Percentiles rank a stretch among this genome's conserved stretches.
Conservation (phyloP, 2,797 vertebrate genomes). For the Enteromius argenteus region DNA sequence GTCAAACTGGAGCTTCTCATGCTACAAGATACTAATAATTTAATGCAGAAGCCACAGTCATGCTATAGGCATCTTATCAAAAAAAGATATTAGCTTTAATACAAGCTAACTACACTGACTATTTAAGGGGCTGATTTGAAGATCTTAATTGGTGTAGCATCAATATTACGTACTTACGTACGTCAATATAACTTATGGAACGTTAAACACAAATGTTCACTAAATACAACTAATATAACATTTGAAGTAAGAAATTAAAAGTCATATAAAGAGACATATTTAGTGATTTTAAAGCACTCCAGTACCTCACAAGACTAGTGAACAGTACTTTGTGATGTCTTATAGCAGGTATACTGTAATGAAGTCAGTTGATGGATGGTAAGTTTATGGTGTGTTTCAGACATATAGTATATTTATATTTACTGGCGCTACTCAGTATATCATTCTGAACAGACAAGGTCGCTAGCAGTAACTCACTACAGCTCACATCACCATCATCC, state of each 20-base stretch:
- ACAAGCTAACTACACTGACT: neutral
- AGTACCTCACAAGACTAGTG: neutral
- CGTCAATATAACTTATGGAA: neutral
- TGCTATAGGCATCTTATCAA: neutral
- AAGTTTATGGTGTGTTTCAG: neutral
- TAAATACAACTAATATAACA: neutral
- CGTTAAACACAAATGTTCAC: neutral
- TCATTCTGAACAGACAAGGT: conserved; percentile 1
- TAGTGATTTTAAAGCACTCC: neutral
- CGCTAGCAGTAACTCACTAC: neutral
- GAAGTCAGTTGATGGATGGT: neutral
- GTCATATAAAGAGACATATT: neutral
- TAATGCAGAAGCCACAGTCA: neutral
- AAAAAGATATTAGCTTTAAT: neutral
- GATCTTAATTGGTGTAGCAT: neutral
- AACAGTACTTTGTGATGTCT: neutral
- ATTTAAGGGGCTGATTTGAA: neutral
- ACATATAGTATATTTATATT: neutral
- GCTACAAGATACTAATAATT: neutral
- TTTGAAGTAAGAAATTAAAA: no score
- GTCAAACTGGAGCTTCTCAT: neutral
- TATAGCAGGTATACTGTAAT: neutral
- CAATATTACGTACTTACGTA: no score
- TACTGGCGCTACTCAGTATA: neutral
- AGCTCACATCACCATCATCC: neutral